A percentile compares a stretch with the other conserved stretches of the same genome.
These are phyloP conservation scores for Plagodis pulveraria DNA, from an alignment of 2,888 invertebrate species.

Conservation along the genomic window DNA sequence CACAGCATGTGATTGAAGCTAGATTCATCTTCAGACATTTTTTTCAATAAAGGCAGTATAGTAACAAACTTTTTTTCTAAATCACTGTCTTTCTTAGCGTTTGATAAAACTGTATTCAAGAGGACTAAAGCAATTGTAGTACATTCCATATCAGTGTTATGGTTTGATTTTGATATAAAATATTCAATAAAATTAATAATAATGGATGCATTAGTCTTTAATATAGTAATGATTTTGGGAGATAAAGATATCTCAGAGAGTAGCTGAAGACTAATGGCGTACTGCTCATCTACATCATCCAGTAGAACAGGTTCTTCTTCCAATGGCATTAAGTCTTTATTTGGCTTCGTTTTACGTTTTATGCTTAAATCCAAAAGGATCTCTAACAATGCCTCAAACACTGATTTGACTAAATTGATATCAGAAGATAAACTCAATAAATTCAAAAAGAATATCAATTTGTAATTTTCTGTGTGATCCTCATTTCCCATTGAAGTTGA, in stretches of 20 bases:
- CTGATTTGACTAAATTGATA: slow-evolving; percentile 47
- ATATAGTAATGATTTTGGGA: slow-evolving; percentile 64
- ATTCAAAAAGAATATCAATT: slow-evolving; percentile 58
- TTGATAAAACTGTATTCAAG: slow-evolving; percentile 69
- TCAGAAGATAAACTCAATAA: slow-evolving; percentile 56
- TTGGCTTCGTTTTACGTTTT: slow-evolving; percentile 47
- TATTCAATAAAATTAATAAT: slow-evolving; percentile 78
- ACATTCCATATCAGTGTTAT: slow-evolving; percentile 64
- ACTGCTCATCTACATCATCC: slow-evolving; percentile 62
- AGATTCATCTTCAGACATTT: slow-evolving; percentile 49
- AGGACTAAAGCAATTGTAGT: slow-evolving; percentile 70
- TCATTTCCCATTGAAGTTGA: slow-evolving; percentile 38
- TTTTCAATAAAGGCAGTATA: slow-evolving; percentile 60
- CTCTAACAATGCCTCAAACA: slow-evolving; percentile 63
- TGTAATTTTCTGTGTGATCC: slow-evolving; percentile 50
- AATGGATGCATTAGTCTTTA: slow-evolving; percentile 72
- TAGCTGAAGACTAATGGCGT: slow-evolving; percentile 76
- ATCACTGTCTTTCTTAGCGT: slow-evolving; percentile 46
- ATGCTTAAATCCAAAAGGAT: slow-evolving; percentile 57
- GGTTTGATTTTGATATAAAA: slow-evolving; percentile 59
- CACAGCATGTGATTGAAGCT: slow-evolving; percentile 61
- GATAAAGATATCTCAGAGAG: slow-evolving; percentile 79
- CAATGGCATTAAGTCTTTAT: slow-evolving; percentile 55
- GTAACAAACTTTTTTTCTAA: slow-evolving; percentile 52
- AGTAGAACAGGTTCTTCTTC: slow-evolving; percentile 67